Percentiles rank a stretch among this genome's conserved stretches.
Evolutionary conservation across 1,140 invertebrate species (phyloP).

Genomic region (Ostrea edulis): DNA sequence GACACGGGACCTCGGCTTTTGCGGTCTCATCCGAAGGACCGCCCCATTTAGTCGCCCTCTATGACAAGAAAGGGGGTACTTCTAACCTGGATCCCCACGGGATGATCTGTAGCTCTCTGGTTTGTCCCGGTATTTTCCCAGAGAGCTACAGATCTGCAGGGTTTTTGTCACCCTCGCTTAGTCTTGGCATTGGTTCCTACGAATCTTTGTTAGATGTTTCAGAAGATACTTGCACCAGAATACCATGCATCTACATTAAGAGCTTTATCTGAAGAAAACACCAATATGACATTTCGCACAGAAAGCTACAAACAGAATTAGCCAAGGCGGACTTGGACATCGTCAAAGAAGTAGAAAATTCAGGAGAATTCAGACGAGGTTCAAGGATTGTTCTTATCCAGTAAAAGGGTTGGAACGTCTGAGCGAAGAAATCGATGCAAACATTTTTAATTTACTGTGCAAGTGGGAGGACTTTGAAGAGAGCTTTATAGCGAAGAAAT

Average conservation of each 20-base stretch:
- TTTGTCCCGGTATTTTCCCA: neutral
- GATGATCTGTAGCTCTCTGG: too few species aligned
- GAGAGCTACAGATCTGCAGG: neutral
- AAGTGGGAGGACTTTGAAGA: neutral
- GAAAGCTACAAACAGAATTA: neutral
- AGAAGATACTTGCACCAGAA: neutral
- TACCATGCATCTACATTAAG: slow-evolving; percentile 3
- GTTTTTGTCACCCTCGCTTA: neutral
- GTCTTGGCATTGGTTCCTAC: neutral
- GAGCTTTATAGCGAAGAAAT: neutral
- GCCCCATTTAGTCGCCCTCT: too few species aligned
- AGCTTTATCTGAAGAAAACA: neutral
- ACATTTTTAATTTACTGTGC: neutral
- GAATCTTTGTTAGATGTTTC: neutral
- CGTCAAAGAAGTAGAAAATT: neutral
- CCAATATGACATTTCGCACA: neutral
- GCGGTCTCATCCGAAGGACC: too few species aligned
- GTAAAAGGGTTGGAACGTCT: neutral
- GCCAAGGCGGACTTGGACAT: neutral
- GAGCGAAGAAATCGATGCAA: neutral
- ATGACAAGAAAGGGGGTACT: too few species aligned
- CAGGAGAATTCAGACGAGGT: too few species aligned
- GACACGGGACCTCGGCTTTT: too few species aligned
- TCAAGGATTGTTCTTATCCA: too few species aligned
- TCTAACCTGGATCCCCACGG: too few species aligned